These are phyloP conservation scores for Pangasius mekongensis DNA, from an alignment of 2,797 vertebrate genomes.

Conservation along the genomic window DNA sequence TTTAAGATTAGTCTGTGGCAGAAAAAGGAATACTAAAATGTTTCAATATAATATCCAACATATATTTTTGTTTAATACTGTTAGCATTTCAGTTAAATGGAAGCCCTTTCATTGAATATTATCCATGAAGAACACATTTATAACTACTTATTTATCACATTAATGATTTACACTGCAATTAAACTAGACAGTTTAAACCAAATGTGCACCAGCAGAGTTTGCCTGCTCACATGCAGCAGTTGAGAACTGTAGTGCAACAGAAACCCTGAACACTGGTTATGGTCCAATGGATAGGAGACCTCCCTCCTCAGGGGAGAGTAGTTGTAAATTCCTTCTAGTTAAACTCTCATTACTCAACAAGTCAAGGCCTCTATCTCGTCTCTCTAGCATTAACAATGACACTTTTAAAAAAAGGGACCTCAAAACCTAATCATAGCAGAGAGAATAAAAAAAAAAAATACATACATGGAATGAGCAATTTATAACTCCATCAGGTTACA, in stretches of 20 bases:
- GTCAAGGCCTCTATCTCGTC: slow-evolving; percentile 35
- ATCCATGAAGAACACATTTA: neutral
- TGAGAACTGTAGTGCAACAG: slow-evolving; percentile 55
- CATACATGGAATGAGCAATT: neutral
- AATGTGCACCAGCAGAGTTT: neutral
- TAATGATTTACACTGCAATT: neutral
- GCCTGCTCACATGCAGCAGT: slow-evolving; percentile 31
- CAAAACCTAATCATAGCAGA: slow-evolving; percentile 36
- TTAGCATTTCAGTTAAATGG: neutral
- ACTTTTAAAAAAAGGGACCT: slow-evolving; percentile 18
- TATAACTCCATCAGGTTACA: neutral
- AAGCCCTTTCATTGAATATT: neutral
- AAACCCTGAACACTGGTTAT: slow-evolving; percentile 53
- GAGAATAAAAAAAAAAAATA: neutral
- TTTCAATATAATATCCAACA: neutral
- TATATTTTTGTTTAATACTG: neutral
- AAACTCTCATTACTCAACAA: slow-evolving; percentile 46
- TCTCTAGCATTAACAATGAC: slow-evolving; percentile 49
- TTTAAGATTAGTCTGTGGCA: neutral
- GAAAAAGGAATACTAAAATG: neutral
- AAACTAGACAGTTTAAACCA: neutral
- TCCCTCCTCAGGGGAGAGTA: slow-evolving; percentile 55
- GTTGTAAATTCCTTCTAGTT: slow-evolving; percentile 65
- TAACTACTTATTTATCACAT: neutral
- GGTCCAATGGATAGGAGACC: slow-evolving; percentile 53